phyloP scores from a whole-genome alignment of 2,113 vertebrate genomes.

The Chauna torquata region DNA sequence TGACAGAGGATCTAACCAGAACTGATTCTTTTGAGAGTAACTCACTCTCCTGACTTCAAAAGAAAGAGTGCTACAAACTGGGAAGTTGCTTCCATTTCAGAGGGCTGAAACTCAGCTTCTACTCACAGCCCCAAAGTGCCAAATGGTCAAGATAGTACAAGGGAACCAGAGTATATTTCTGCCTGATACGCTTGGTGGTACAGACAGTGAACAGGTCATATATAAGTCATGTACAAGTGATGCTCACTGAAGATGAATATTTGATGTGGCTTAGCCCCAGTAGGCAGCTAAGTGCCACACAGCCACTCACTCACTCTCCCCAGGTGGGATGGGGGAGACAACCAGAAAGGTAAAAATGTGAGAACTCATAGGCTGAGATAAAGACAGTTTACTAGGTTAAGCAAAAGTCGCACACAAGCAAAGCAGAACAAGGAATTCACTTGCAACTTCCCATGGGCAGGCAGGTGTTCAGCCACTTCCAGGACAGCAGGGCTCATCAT shows the following conservation, averaged over 20 bases:
- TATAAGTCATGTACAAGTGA: not conserved
- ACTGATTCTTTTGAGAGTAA: not conserved
- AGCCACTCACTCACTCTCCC: too few species aligned
- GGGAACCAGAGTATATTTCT: not conserved
- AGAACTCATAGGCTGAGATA: too few species aligned
- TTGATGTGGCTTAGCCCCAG: too few species aligned
- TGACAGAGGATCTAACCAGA: constrained; percentile 27
- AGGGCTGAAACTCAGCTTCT: not conserved
- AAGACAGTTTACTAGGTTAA: too few species aligned
- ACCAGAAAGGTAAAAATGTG: too few species aligned
- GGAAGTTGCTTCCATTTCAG: not conserved
- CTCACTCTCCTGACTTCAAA: not conserved
- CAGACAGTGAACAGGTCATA: not conserved
- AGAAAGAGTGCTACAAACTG: not conserved
- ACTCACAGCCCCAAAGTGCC: not conserved
- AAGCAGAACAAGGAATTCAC: too few species aligned
- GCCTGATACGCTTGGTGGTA: not conserved
- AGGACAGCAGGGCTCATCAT: too few species aligned
- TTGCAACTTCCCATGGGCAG: too few species aligned
- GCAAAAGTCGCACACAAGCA: too few species aligned
- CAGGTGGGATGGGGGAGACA: too few species aligned
- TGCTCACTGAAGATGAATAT: not conserved
- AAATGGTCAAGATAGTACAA: not conserved
- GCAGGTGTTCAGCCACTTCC: too few species aligned
- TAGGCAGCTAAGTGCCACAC: too few species aligned